Evolutionary conservation across 1,140 invertebrate genomes (phyloP), one percentile per base, ranked within the genome.

Genomic region (Vollenhovia emeryi): DNA sequence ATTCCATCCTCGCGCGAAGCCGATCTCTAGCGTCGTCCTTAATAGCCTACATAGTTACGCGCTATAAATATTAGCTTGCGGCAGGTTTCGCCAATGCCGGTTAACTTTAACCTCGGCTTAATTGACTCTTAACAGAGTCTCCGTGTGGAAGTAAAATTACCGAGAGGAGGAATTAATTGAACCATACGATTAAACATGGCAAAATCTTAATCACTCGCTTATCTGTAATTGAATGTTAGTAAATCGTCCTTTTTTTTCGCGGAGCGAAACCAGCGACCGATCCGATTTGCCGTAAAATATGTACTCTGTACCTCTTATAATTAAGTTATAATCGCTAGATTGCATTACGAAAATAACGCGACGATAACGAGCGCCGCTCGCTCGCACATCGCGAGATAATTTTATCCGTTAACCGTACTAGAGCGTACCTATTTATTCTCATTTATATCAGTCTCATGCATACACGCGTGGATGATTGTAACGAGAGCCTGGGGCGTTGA

Each of bases 341-440:
- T 64, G 60, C 55, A 71, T 59, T 52, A 15, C 50, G 36, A 82
- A 43, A 57, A 33, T 71, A 82, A 71, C 24, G 7, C n/a, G 30
- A 40, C 50, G 40, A 80, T 40, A 57, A 43, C 64, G 50, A 57
- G 36, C 27, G 18, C 36, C 62, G n/a, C 13, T 33, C 40, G 36
- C 30, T 30, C 40, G 36, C 45, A 27, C 21, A 64, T 75, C 73
- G 55, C 55, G 4, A 78, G 87, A 89, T 90, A 89, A 90, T 89
- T 90, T 87, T 79, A 89, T 80, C 75, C 71, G 75, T 86, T 85
- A 89, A 90, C 75, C 75, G 62, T 50, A 50, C 75, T 85, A 85
- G 55, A 84, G 57, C 27, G 15, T 64, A 74, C 71, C 57, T 82
- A 87, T 89, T 89, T 86, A 89, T 86, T 89, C 73, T 73, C 79